Evolutionary conservation across 2,888 invertebrate genomes (phyloP).

Genomic region (Spicauda simplicius): DNA sequence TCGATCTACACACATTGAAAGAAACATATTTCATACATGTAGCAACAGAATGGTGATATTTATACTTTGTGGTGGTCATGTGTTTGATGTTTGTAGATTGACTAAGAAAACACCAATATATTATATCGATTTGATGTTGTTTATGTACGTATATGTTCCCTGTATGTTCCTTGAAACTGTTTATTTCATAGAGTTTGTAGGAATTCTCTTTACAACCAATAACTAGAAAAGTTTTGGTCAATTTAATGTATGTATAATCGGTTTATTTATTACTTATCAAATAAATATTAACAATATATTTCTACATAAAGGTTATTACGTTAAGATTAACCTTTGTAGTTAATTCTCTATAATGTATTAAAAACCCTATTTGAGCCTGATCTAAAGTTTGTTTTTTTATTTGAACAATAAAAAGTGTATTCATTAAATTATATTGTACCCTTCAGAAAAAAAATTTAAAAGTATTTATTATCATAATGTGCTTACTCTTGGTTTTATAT

Average conservation of each 20-base stretch:
- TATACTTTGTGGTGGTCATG: background rate
- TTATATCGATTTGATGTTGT: constrained; percentile 18
- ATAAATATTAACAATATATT: background rate
- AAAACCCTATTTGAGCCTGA: too few species aligned
- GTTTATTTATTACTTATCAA: background rate
- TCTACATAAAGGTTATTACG: too few species aligned
- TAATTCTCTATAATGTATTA: too few species aligned
- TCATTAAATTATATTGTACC: too few species aligned
- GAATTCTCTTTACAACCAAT: background rate
- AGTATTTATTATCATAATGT: too few species aligned
- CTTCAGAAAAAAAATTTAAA: too few species aligned
- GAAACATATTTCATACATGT: background rate
- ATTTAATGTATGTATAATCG: background rate
- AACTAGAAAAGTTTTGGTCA: background rate
- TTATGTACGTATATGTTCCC: constrained; percentile 4
- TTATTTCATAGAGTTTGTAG: constrained; percentile 11
- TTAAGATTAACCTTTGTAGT: too few species aligned
- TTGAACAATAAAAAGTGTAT: too few species aligned
- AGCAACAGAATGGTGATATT: background rate
- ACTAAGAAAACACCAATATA: background rate
- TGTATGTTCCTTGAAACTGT: constrained; percentile 13
- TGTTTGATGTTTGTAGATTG: background rate
- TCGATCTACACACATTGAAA: background rate
- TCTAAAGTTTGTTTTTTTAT: too few species aligned
- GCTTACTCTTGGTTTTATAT: too few species aligned